Percentiles rank a stretch among this genome's conserved stretches.
phyloP scores from a whole-genome alignment of 1,140 invertebrate species.

The Caenorhabditis latens region DNA sequence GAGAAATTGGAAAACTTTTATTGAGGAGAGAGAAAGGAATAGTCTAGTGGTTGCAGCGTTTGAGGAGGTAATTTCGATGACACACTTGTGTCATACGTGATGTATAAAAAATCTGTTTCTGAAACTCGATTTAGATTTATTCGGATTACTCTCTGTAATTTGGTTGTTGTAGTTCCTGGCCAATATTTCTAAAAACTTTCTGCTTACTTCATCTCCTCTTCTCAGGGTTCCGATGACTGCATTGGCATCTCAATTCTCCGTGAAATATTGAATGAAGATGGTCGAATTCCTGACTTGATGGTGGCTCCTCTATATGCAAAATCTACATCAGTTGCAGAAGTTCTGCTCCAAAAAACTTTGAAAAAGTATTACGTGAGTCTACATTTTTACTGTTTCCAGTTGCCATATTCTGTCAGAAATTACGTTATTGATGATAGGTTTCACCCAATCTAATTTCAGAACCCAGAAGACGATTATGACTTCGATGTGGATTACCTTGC shows the following conservation, averaged over 20 bases:
- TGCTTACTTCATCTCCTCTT: too few relatives aligned
- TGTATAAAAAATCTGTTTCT: too few relatives aligned
- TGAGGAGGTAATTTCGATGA: not conserved
- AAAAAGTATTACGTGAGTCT: conserved; percentile 46
- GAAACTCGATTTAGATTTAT: too few relatives aligned
- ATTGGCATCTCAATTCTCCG: conserved; percentile 18
- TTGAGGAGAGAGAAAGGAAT: not conserved
- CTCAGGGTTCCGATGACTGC: not conserved
- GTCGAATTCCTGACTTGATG: conserved; percentile 2
- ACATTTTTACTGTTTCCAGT: not conserved
- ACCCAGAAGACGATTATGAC: conserved; percentile 57
- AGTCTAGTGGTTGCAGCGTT: not conserved
- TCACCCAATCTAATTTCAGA: conserved; percentile 43
- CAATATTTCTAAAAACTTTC: too few relatives aligned
- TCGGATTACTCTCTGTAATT: too few relatives aligned
- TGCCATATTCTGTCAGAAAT: not conserved
- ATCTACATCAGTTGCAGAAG: not conserved
- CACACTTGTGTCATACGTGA: too few relatives aligned
- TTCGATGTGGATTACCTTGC: conserved; percentile 56
- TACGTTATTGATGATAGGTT: not conserved
- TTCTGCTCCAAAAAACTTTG: not conserved
- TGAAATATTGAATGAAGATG: conserved; percentile 21
- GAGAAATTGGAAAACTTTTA: conserved; percentile 13
- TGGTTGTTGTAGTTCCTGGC: too few relatives aligned
- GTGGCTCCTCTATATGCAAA: not conserved